Percentiles rank a stretch among this genome's conserved stretches.
Conservation (phyloP, 2,888 invertebrate species). For the Hirtodrosophila cameraria region DNA sequence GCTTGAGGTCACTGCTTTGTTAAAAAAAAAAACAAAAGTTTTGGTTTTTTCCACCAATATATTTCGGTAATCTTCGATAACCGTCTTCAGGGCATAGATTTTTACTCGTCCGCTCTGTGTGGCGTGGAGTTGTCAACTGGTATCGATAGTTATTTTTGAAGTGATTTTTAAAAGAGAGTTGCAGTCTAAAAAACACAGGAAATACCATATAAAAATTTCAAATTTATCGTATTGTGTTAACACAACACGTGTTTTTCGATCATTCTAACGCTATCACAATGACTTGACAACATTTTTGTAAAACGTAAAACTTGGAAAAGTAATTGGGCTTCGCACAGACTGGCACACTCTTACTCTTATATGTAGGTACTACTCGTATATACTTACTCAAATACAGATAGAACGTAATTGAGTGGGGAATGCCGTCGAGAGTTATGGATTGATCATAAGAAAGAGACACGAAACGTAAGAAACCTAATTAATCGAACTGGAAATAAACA, state of each 20-base stretch:
- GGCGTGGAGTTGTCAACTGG: too few species aligned
- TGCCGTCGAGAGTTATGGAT: constrained; percentile 30
- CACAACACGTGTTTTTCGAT: constrained; percentile 13
- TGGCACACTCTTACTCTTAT: too few species aligned
- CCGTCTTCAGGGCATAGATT: too few species aligned
- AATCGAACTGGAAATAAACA: constrained; percentile 18
- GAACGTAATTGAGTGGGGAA: constrained; percentile 57
- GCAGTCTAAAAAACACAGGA: background rate
- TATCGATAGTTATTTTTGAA: background rate
- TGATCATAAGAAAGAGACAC: constrained; percentile 24
- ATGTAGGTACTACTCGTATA: too few species aligned
- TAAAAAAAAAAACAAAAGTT: too few species aligned
- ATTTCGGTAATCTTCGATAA: too few species aligned
- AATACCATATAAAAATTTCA: background rate
- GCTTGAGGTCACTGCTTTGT: too few species aligned
- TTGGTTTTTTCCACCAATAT: too few species aligned
- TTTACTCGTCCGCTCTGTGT: too few species aligned
- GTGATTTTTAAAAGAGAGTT: background rate
- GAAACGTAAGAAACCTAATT: constrained; percentile 29
- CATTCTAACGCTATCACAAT: constrained; percentile 32
- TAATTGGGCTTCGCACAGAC: constrained; percentile 19
- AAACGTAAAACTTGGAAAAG: too few species aligned
- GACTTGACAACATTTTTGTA: constrained; percentile 19
- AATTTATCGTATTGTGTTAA: constrained; percentile 5
- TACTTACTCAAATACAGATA: constrained; percentile 23